phyloP scores from a whole-genome alignment of 2,888 invertebrate species.

The Xestia sexstrigata region DNA sequence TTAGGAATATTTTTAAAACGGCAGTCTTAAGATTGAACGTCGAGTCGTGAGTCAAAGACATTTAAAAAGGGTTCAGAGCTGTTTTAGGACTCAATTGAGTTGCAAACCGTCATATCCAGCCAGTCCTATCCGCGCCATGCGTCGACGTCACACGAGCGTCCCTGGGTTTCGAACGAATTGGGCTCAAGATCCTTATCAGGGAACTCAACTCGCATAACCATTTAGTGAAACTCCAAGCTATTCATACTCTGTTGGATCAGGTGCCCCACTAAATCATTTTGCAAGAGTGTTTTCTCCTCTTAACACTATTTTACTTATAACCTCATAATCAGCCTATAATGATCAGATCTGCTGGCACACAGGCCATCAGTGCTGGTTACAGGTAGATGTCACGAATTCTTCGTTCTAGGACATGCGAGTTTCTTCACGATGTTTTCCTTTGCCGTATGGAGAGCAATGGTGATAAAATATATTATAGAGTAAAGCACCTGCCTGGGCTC shows the following conservation, averaged over 20 bases:
- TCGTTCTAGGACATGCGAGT: too few species aligned
- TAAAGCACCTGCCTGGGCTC: background rate
- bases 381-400: too few species aligned
- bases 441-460: background rate
- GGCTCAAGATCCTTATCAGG: constrained; percentile 79
- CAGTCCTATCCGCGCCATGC: constrained; percentile 78
- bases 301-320: background rate
- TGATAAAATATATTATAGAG: background rate
- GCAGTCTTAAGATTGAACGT: too few species aligned
- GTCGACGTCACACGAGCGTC: constrained; percentile 81
- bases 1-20: too few species aligned
- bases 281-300: background rate
- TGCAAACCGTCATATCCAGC: too few species aligned
- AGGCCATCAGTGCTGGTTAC: too few species aligned
- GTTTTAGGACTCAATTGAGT: too few species aligned
- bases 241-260: constrained; percentile 84
- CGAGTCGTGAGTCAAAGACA: too few species aligned
- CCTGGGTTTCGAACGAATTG: constrained; percentile 82
- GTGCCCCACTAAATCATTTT: constrained; percentile 65
- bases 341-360: background rate
- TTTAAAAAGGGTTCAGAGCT: too few species aligned
- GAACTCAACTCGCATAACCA: constrained; percentile 80
- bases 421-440: background rate
- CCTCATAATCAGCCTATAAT: background rate
- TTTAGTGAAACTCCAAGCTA: constrained; percentile 81